These are phyloP conservation scores for Cryptoblepharus egeriae DNA, from an alignment of 2,797 vertebrate species.

Conservation along the genomic window DNA sequence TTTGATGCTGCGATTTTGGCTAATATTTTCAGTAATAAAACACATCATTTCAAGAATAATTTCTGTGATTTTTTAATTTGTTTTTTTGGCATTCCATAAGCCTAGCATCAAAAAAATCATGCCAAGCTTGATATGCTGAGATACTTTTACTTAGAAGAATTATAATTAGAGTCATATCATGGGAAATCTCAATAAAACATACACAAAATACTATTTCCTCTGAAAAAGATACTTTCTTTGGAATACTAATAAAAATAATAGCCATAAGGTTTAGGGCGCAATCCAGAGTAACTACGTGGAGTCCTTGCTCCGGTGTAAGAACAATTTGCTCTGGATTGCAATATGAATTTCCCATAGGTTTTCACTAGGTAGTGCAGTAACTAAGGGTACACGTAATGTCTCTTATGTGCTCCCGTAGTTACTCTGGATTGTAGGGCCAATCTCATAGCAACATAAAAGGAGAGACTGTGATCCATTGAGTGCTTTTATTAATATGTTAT, in stretches of 20 bases:
- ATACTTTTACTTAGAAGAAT: constrained; percentile 32
- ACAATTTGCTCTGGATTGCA: no score
- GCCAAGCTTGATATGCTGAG: constrained; percentile 5
- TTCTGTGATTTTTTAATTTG: constrained; percentile 37
- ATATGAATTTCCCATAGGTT: no score
- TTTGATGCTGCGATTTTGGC: constrained; percentile 44
- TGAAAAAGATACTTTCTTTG: constrained; percentile 23
- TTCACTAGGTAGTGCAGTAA: no score
- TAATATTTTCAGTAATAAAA: constrained; percentile 41
- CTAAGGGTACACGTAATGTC: no score
- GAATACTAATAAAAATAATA: constrained; percentile 30
- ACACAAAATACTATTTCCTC: constrained; percentile 14
- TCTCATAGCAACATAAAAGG: constrained; percentile 14
- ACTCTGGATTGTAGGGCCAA: no score
- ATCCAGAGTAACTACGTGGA: no score
- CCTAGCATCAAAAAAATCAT: constrained; percentile 31
- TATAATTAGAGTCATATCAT: constrained; percentile 45
- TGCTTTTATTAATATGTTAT: background rate
- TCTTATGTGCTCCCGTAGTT: no score
- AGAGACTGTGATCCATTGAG: constrained; percentile 33
- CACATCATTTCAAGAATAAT: constrained; percentile 26
- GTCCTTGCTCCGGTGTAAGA: no score
- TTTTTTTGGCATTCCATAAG: constrained; percentile 29
- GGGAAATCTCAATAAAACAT: constrained; percentile 33
- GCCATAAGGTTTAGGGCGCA: constrained; percentile 18